A percentile compares a stretch with the other conserved stretches of the same genome.
These are phyloP conservation scores for Odocoileus hemionus DNA, from an alignment of 2,113 vertebrate species.

Conservation along the genomic window DNA sequence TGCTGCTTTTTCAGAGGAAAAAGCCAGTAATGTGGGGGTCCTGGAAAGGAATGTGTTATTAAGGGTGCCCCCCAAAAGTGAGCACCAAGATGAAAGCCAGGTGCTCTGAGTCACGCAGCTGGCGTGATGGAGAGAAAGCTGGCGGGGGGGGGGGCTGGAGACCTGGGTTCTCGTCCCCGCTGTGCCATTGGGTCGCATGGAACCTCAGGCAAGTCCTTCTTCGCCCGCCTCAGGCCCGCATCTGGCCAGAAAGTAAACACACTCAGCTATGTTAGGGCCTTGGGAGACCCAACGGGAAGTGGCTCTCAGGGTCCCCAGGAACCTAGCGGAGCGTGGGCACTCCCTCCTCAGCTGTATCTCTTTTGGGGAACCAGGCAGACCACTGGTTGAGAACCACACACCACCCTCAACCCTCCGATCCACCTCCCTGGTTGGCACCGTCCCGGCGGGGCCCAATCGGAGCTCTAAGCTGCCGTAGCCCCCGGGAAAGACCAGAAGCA, in stretches of 20 bases:
- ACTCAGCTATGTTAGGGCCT: neutral
- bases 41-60: neutral
- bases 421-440: neutral
- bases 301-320: neutral
- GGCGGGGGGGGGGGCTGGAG: neutral
- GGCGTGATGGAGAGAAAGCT: neutral
- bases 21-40: neutral
- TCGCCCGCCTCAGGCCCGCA: neutral
- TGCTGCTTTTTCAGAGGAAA: neutral
- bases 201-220: neutral
- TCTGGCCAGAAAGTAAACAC: neutral
- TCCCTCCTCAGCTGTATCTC: neutral
- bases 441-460: neutral
- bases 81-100: neutral
- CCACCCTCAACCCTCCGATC: neutral
- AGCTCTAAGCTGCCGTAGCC: neutral
- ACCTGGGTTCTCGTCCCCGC: neutral
- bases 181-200: neutral
- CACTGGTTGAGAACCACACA: neutral
- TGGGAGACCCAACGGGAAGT: neutral
- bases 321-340: neutral
- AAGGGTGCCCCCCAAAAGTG: neutral
- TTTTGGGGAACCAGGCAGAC: neutral
- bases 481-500: neutral
- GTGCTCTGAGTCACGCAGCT: neutral